Evolutionary conservation across 1,140 invertebrate genomes (phyloP).

Genomic region (Solen grandis): DNA sequence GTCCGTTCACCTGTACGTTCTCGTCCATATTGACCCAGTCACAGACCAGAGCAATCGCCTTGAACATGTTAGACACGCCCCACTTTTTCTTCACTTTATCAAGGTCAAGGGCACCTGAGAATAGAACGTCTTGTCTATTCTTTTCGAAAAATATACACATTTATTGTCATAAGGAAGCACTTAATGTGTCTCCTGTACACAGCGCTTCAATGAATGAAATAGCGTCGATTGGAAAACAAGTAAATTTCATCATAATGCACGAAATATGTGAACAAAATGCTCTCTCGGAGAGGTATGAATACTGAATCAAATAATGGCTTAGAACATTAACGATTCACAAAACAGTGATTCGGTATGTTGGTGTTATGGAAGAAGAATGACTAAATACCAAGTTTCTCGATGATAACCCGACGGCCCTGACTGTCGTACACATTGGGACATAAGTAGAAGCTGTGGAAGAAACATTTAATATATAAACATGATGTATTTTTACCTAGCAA

Average conservation of each 20-base stretch:
- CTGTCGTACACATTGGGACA: constrained; percentile 20
- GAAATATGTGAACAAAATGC: neutral
- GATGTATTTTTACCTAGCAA: no score
- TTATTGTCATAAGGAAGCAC: neutral
- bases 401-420: constrained; percentile 1
- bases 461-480: no score
- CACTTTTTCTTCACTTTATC: constrained; percentile 19
- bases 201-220: neutral
- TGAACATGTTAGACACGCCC: constrained; percentile 19
- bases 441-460: no score
- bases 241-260: neutral
- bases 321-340: no score
- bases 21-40: constrained; percentile 25
- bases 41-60: constrained; percentile 7
- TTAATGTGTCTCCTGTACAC: neutral
- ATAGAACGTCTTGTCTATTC: no score
- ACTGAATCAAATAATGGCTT: no score
- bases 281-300: no score
- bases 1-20: constrained; percentile 3
- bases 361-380: no score
- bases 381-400: constrained; percentile 2
- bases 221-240: neutral
- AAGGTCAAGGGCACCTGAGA: neutral
- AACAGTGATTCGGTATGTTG: no score
- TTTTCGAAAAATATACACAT: no score